Percentiles rank a stretch among this genome's conserved stretches.
phyloP scores from a whole-genome alignment of 2,113 vertebrate species.

The Hydrolagus affinis region DNA sequence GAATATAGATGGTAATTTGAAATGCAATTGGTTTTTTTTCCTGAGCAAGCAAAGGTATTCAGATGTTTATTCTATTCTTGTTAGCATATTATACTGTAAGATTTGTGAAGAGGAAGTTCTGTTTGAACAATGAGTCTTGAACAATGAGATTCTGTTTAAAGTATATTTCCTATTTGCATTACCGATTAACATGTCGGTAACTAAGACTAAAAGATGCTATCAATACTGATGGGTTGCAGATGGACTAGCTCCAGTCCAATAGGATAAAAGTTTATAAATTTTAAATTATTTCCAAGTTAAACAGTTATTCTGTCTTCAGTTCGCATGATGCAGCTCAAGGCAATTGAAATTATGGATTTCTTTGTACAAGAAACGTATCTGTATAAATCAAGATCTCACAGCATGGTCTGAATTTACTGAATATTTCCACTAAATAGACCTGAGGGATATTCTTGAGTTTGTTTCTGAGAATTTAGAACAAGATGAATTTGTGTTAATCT shows the following conservation, averaged over 20 bases:
- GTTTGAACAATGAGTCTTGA: not conserved
- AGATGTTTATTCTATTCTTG: not conserved
- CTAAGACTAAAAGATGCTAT: constrained; percentile 38
- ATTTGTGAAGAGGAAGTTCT: not conserved
- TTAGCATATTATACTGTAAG: not conserved
- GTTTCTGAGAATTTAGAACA: not conserved
- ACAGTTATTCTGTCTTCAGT: not conserved
- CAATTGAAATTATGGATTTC: not conserved
- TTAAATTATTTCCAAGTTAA: constrained; percentile 14
- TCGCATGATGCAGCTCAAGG: not conserved
- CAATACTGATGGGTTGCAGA: constrained; percentile 39
- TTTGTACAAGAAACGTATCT: not conserved
- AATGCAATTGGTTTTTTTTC: no score
- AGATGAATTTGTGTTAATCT: not conserved
- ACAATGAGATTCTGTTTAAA: not conserved
- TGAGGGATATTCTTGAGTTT: not conserved
- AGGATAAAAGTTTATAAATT: not conserved
- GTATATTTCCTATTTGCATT: constrained; percentile 37
- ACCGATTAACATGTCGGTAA: constrained; percentile 33
- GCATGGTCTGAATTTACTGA: constrained; percentile 10
- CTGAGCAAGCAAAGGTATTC: not conserved
- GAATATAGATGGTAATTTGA: no score
- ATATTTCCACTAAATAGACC: not conserved
- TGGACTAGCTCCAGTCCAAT: constrained; percentile 31
- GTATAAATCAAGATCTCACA: not conserved